Base-by-base conservation (phyloP, 2,888 invertebrate species). In the Torymus auratus region DNA sequence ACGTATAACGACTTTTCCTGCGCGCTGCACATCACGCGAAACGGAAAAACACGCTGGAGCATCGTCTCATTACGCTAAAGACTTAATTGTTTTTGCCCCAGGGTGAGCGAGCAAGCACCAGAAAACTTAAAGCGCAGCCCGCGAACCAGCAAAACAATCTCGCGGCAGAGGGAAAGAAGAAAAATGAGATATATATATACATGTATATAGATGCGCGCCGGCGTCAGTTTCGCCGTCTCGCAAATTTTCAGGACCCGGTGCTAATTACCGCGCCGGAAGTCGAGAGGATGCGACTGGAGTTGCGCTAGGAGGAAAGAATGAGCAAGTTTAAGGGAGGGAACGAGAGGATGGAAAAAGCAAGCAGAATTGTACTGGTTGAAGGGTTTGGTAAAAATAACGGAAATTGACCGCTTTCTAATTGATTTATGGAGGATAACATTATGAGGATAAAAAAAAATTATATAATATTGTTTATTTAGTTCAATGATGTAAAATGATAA, bases 221-320 rank as follows among this genome's bases (percentile, higher is more conserved):
- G 65, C 68, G 64, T 68, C 62, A 68, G 71, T 74, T 65, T 64
- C 56, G 55, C 28, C 53, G 61, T 84, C 84, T 84, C 83, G 83
- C 84, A 87, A 88, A 86, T 88, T 88, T 86, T 84, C 86, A 78
- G 78, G 82, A 5, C 41, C 41, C 41, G 41, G 85, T 84, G 84
- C 86, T 88, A 88, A 88, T 88, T 88, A 87, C 86, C 76, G 83
- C 85, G 41, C 7, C 5, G 41, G 83, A 83, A 83, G 55, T 56
- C 52, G 56, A 67, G 65, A 60, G 72, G 15, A 76, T 71, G 58
- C 67, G 53, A 67, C 58, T 41, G n/a, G 2, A 41, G 13, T 5
- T 13, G 15, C 17, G 17, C 14, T 15, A 50, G 14, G 50, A 62
- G 23, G 50, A 75, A 14, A 17, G 62, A 55, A 52, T 50, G 58